Percentiles rank a stretch among this genome's conserved stretches.
Evolutionary conservation across 2,797 vertebrate species (phyloP).

Genomic region (Fundulus diaphanus): DNA sequence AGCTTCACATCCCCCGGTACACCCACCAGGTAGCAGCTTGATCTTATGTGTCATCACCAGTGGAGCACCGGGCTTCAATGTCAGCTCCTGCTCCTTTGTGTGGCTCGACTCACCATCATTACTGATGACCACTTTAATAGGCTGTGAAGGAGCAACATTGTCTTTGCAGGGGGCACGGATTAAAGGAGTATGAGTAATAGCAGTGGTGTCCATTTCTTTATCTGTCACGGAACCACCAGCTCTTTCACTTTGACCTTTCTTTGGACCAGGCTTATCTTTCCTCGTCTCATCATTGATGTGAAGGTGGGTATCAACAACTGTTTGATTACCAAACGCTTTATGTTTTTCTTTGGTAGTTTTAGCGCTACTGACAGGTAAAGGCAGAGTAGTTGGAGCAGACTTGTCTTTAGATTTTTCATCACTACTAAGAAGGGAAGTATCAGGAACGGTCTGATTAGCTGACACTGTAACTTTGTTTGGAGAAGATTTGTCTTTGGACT

Average conservation of each 20-base stretch:
- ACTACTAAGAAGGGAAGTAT: background rate
- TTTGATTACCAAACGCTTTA: constrained; percentile 43
- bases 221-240: background rate
- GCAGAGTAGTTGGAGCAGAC: constrained; percentile 47
- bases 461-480: background rate
- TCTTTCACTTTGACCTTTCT: constrained; percentile 4
- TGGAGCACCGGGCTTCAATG: constrained; percentile 77
- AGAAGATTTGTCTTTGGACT: too few species aligned
- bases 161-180: constrained; percentile 44
- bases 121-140: constrained; percentile 76
- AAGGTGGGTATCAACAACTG: constrained; percentile 24
- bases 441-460: background rate
- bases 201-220: constrained; percentile 37
- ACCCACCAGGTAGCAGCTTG: constrained; percentile 81
- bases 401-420: constrained; percentile 45
- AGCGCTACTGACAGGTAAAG: constrained; percentile 26
- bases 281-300: constrained; percentile 32
- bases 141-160: constrained; percentile 45
- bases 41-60: constrained; percentile 90
- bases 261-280: constrained; percentile 48
- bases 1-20: constrained; percentile 72
- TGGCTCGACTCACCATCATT: constrained; percentile 64
- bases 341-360: constrained; percentile 63
- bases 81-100: constrained; percentile 71
- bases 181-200: constrained; percentile 33